These are phyloP conservation scores for Exocentrus adspersus DNA, from an alignment of 2,888 invertebrate genomes.

Conservation along the genomic window DNA sequence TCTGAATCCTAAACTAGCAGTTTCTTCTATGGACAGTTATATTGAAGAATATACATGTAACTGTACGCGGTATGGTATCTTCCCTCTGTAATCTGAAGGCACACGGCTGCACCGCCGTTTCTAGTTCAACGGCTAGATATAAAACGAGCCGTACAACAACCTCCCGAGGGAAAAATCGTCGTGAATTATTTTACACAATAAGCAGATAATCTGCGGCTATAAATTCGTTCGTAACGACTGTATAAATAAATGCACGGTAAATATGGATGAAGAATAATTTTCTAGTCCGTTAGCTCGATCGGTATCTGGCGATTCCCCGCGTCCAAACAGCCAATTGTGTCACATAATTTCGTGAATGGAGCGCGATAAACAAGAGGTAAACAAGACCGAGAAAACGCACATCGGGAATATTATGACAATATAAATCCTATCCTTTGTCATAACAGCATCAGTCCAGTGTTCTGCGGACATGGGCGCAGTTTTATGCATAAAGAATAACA, in stretches of 20 bases:
- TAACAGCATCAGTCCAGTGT: slow-evolving; percentile 57
- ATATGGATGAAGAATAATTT: slow-evolving; percentile 52
- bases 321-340: slow-evolving; percentile 51
- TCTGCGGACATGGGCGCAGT: slow-evolving; percentile 50
- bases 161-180: slow-evolving; percentile 28
- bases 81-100: not conserved
- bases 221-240: slow-evolving; percentile 35
- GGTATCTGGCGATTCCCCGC: slow-evolving; percentile 45
- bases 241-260: slow-evolving; percentile 41
- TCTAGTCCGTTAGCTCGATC: slow-evolving; percentile 48
- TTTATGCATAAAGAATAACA: slow-evolving; percentile 46
- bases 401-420: slow-evolving; percentile 59
- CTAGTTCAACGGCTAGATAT: not conserved
- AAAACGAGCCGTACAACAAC: not conserved
- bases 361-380: slow-evolving; percentile 56
- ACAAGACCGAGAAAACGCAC: slow-evolving; percentile 52
- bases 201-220: slow-evolving; percentile 40
- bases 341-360: slow-evolving; percentile 56
- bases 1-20: too few relatives aligned
- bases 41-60: too few relatives aligned
- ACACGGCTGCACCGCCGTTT: not conserved
- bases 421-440: slow-evolving; percentile 60
- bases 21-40: too few relatives aligned
- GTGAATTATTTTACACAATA: slow-evolving; percentile 38
- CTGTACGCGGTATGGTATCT: not conserved